Conservation (phyloP, 2,888 invertebrate genomes). For the Hirtodrosophila duncani region DNA sequence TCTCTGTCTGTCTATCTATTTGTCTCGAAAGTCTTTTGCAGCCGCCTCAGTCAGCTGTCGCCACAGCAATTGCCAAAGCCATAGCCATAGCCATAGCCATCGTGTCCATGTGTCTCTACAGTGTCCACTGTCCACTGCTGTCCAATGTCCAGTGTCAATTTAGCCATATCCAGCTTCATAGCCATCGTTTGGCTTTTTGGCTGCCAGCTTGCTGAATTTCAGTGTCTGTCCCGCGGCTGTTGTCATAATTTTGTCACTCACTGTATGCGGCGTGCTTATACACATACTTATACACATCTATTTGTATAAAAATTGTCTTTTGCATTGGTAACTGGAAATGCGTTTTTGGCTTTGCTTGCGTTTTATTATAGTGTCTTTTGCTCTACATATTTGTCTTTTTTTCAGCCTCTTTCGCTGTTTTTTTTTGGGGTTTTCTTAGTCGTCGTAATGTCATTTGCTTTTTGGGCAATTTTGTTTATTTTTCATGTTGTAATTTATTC, state of each 20-base stretch:
- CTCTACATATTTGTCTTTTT: constrained; percentile 10
- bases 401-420: constrained; percentile 6
- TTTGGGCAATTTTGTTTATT: constrained; percentile 21
- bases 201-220: constrained; percentile 31
- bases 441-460: constrained; percentile 14
- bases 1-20: constrained; percentile 4
- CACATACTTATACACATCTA: constrained; percentile 6
- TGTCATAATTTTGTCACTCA: constrained; percentile 64
- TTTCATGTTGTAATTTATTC: constrained; percentile 49
- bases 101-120: background rate
- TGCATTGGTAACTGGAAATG: constrained; percentile 18
- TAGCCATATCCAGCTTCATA: too few relatives aligned
- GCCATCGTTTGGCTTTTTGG: constrained; percentile 29
- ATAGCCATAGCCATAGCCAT: background rate
- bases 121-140: constrained; percentile 30
- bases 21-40: constrained; percentile 29
- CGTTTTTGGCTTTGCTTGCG: constrained; percentile 21
- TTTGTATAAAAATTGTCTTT: constrained; percentile 7
- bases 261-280: constrained; percentile 34
- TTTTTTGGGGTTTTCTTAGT: background rate
- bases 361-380: background rate
- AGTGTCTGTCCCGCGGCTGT: constrained; percentile 23
- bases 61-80: constrained; percentile 12
- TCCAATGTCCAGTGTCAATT: constrained; percentile 48
- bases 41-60: constrained; percentile 52